Evolutionary conservation across 2,113 vertebrate species (phyloP).

Genomic region (Chaetops frenatus): DNA sequence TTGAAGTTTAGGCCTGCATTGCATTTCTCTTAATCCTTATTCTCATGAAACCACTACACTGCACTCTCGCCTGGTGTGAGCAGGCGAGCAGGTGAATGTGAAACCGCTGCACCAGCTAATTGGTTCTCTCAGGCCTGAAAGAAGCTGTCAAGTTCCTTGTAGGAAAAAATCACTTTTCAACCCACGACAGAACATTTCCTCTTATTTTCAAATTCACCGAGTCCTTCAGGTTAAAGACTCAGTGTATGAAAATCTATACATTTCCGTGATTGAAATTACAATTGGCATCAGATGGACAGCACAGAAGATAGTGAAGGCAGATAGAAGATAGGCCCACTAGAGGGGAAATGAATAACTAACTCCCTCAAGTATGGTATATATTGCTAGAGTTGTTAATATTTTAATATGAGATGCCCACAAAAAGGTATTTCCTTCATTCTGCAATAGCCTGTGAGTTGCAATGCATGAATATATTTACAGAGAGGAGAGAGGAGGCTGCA

Average conservation of each 20-base stretch:
- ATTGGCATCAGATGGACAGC: background rate
- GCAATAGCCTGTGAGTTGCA: background rate
- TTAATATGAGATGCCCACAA: background rate
- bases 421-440: background rate
- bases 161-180: too few relatives aligned
- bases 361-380: background rate
- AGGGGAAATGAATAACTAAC: background rate
- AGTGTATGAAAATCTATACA: background rate
- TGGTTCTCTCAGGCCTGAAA: too few relatives aligned
- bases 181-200: too few relatives aligned
- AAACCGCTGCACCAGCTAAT: too few relatives aligned
- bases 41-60: too few relatives aligned
- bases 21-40: too few relatives aligned
- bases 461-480: background rate
- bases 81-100: too few relatives aligned
- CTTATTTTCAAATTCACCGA: background rate
- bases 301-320: background rate
- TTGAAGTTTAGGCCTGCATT: too few relatives aligned
- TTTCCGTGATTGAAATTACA: background rate
- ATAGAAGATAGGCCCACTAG: background rate
- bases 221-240: background rate
- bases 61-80: too few relatives aligned
- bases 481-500: background rate
- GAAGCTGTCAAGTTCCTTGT: too few relatives aligned
- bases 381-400: background rate